Evolutionary conservation across 2,888 invertebrate genomes (phyloP).

Genomic region (Caenorhabditis becei): DNA sequence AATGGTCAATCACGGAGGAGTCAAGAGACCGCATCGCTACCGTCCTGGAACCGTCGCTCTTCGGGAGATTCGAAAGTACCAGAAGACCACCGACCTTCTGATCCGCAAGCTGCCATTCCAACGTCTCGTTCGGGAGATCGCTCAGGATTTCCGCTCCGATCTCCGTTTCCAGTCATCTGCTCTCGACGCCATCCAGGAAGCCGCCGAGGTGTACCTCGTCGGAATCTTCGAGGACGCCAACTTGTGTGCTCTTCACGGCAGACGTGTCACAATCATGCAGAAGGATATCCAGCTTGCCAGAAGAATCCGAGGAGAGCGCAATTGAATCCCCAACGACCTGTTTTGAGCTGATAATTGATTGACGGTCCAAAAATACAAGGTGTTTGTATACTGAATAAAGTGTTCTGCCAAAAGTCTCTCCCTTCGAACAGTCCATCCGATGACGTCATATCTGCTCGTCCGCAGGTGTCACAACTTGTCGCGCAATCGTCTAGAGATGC

Average conservation of each 20-base stretch:
- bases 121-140: conserved; percentile 86
- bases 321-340: too few relatives aligned
- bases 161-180: conserved; percentile 95
- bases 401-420: too few relatives aligned
- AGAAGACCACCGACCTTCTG: conserved; percentile 92
- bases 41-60: conserved; percentile 85
- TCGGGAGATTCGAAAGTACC: conserved; percentile 95
- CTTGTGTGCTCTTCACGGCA: conserved; percentile 97
- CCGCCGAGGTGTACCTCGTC: conserved; percentile 90
- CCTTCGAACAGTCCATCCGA: too few relatives aligned
- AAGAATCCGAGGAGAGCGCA: too few relatives aligned
- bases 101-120: conserved; percentile 84
- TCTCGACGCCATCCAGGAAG: conserved; percentile 92
- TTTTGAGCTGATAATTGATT: too few relatives aligned
- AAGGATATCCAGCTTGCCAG: conserved; percentile 85
- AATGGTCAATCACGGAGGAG: too few relatives aligned
- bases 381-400: too few relatives aligned
- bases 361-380: too few relatives aligned
- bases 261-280: conserved; percentile 98
- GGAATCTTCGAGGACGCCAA: conserved; percentile 98
- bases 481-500: too few relatives aligned
- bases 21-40: too few relatives aligned
- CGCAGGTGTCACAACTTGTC: too few relatives aligned
- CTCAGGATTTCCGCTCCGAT: conserved; percentile 69
- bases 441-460: too few relatives aligned